These are phyloP conservation scores for Dicroscelio sp. DNA, from an alignment of 2,888 invertebrate genomes.

Conservation along the genomic window DNA sequence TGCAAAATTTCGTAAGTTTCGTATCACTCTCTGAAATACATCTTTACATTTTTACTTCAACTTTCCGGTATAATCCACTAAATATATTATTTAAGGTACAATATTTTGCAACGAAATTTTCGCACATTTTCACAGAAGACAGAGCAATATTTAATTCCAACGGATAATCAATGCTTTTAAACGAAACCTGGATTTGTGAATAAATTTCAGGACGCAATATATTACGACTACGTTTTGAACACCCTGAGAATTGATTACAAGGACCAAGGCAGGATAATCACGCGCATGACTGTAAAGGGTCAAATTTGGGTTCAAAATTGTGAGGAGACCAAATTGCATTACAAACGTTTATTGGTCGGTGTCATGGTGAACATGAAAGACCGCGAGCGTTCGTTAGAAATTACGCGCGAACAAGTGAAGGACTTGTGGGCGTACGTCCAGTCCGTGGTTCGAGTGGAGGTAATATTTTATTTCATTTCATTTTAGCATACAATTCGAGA, in stretches of 20 bases:
- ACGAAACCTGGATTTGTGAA: neutral
- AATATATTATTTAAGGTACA: too few relatives aligned
- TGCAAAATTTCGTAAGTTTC: too few relatives aligned
- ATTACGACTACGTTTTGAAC: slow-evolving; percentile 93
- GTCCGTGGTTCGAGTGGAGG: slow-evolving; percentile 91
- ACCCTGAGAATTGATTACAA: slow-evolving; percentile 93
- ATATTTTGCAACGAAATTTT: too few relatives aligned
- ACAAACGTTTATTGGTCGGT: slow-evolving; percentile 92
- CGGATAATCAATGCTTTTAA: neutral
- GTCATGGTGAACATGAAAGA: slow-evolving; percentile 94
- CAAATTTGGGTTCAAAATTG: slow-evolving; percentile 94
- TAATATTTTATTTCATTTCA: slow-evolving; percentile 81
- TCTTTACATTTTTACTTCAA: too few relatives aligned
- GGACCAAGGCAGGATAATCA: slow-evolving; percentile 93
- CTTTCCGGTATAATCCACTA: too few relatives aligned
- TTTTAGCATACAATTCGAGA: too few relatives aligned
- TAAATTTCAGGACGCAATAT: slow-evolving; percentile 92
- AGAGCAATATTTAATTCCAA: too few relatives aligned
- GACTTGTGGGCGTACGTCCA: slow-evolving; percentile 91
- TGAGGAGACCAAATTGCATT: slow-evolving; percentile 93
- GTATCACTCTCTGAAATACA: too few relatives aligned
- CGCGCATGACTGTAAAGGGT: slow-evolving; percentile 93
- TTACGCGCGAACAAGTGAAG: slow-evolving; percentile 91
- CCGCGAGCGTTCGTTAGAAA: slow-evolving; percentile 92
- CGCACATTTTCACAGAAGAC: too few relatives aligned